phyloP scores from a whole-genome alignment of 2,113 vertebrate genomes.

The Hippoglossus stenolepis region DNA sequence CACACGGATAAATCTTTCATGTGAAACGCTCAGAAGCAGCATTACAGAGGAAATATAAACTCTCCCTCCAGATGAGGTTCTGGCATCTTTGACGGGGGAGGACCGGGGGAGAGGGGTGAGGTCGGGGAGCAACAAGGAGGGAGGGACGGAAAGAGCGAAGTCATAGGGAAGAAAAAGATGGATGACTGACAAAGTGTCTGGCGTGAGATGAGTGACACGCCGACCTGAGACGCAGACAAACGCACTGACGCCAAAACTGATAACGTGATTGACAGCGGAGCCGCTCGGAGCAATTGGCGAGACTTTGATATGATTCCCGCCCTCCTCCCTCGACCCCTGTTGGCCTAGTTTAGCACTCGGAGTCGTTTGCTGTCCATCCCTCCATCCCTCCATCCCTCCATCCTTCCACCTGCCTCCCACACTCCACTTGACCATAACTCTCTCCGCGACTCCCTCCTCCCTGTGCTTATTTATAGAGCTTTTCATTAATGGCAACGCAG shows the following conservation, averaged over 20 bases:
- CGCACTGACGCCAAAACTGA: constrained; percentile 63
- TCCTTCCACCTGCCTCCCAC: constrained; percentile 39
- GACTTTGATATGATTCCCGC: constrained; percentile 50
- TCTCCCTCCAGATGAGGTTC: constrained; percentile 59
- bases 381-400: constrained; percentile 44
- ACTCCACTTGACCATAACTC: constrained; percentile 57
- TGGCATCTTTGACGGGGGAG: constrained; percentile 24
- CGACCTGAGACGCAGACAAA: constrained; percentile 46
- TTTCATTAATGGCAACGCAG: constrained; percentile 85
- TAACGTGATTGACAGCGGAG: constrained; percentile 62
- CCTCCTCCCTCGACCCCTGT: constrained; percentile 36
- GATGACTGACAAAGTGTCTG: constrained; percentile 63
- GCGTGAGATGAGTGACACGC: constrained; percentile 60
- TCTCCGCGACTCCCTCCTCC: constrained; percentile 36
- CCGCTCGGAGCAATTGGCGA: constrained; percentile 32
- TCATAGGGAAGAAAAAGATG: constrained; percentile 26
- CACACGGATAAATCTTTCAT: constrained; percentile 70
- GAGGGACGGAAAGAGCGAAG: background rate
- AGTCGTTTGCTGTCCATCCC: constrained; percentile 26
- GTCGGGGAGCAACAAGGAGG: background rate
- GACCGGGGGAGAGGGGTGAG: background rate
- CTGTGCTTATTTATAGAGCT: constrained; percentile 70
- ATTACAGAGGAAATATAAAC: constrained; percentile 58
- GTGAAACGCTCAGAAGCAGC: constrained; percentile 32
- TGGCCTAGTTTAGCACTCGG: constrained; percentile 57